phyloP scores from a whole-genome alignment of 2,113 vertebrate genomes.

The Sapayoa aenigma region DNA sequence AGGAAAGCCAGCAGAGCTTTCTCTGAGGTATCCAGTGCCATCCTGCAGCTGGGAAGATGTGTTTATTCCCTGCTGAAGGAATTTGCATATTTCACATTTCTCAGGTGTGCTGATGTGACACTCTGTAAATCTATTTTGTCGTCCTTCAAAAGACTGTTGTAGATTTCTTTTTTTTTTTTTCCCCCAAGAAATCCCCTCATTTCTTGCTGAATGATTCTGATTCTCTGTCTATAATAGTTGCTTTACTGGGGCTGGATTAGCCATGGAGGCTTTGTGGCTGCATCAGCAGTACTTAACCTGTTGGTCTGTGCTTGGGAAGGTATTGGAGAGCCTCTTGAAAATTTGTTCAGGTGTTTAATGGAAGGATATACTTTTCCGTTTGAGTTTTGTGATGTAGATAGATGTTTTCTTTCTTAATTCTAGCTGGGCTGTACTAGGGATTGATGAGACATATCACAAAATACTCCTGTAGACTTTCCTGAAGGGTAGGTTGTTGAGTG shows the following conservation, averaged over 20 bases:
- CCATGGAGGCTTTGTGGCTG: not conserved
- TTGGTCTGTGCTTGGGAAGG: not conserved
- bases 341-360: not conserved
- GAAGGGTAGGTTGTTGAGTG: not conserved
- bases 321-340: not conserved
- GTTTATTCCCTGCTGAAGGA: not conserved
- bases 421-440: not conserved
- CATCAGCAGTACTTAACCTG: not conserved
- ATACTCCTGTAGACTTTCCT: not conserved
- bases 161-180: not conserved
- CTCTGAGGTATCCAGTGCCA: not conserved
- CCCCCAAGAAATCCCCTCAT: not conserved
- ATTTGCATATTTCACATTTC: not conserved
- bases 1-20: not conserved
- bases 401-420: not conserved
- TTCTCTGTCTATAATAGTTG: not conserved
- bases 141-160: not conserved
- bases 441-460: not conserved
- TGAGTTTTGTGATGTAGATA: not conserved
- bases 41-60: not conserved
- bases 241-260: not conserved
- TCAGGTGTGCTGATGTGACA: not conserved
- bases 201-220: not conserved
- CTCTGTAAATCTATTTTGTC: not conserved
- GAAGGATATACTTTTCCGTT: not conserved